These are phyloP conservation scores for Oreocharis arfaki DNA, from an alignment of 2,113 vertebrate species.

Conservation along the genomic window DNA sequence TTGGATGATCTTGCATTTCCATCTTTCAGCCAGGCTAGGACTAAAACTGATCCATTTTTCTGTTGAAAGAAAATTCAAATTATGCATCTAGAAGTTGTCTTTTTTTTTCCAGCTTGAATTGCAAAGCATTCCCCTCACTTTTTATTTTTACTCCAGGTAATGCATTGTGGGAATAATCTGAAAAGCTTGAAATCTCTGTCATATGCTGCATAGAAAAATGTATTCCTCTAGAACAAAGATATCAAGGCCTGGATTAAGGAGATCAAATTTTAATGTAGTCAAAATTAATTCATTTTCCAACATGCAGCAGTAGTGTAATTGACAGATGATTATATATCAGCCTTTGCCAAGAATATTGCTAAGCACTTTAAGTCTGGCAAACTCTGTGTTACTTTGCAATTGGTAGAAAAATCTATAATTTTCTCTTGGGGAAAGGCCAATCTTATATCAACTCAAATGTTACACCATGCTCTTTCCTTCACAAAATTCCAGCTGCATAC, in stretches of 20 bases:
- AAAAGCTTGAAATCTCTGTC: not conserved
- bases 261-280: conserved; percentile 60
- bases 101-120: not conserved
- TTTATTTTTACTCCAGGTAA: not conserved
- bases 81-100: not conserved
- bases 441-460: conserved; percentile 9
- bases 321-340: conserved; percentile 63
- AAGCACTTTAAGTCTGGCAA: conserved; percentile 49
- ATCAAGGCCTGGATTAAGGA: conserved; percentile 46
- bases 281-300: conserved; percentile 40
- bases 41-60: not conserved
- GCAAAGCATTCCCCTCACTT: not conserved
- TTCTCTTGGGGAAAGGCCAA: conserved; percentile 46
- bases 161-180: not conserved
- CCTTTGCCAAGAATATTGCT: conserved; percentile 59
- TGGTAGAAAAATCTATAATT: conserved; percentile 62
- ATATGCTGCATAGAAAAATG: not conserved
- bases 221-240: conserved; percentile 31
- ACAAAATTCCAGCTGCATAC: conserved; percentile 38
- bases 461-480: not conserved
- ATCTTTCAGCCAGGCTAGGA: not conserved
- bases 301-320: conserved; percentile 57
- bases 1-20: not conserved
- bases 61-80: not conserved
- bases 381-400: conserved; percentile 51